Conservation (phyloP, 2,888 invertebrate species). For the Erebia palarica region DNA sequence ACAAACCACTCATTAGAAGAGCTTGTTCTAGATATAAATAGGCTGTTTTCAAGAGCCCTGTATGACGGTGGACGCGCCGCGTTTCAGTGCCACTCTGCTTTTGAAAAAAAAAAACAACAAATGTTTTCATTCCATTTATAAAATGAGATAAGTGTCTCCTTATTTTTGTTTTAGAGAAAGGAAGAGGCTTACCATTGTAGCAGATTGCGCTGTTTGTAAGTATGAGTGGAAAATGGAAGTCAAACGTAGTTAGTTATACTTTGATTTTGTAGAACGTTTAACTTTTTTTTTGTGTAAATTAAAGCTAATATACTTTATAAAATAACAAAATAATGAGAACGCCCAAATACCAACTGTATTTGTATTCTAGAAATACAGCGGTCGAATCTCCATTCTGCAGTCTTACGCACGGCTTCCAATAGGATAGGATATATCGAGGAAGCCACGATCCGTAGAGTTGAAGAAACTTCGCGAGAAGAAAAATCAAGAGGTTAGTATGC, state of each 20-base stretch:
- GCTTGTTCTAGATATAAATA: slow-evolving; percentile 39
- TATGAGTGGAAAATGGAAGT: not conserved
- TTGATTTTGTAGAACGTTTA: not conserved
- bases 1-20: slow-evolving; percentile 33
- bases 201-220: slow-evolving; percentile 1
- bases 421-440: no score
- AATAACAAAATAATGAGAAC: no score
- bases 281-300: no score
- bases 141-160: slow-evolving; percentile 14
- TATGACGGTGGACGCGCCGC: slow-evolving; percentile 34
- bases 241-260: not conserved
- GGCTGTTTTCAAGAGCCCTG: slow-evolving; percentile 36
- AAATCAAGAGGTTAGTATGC: no score
- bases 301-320: no score
- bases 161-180: slow-evolving; percentile 19
- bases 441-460: no score
- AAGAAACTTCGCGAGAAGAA: no score
- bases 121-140: slow-evolving; percentile 32
- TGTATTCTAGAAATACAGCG: no score
- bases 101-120: slow-evolving; percentile 32
- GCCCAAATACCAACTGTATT: no score
- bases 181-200: slow-evolving; percentile 11
- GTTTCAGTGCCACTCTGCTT: slow-evolving; percentile 28
- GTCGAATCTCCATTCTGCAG: no score
- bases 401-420: no score